Base-by-base conservation (phyloP, 1,140 invertebrate genomes). In the Cheumatopsyche charites region DNA sequence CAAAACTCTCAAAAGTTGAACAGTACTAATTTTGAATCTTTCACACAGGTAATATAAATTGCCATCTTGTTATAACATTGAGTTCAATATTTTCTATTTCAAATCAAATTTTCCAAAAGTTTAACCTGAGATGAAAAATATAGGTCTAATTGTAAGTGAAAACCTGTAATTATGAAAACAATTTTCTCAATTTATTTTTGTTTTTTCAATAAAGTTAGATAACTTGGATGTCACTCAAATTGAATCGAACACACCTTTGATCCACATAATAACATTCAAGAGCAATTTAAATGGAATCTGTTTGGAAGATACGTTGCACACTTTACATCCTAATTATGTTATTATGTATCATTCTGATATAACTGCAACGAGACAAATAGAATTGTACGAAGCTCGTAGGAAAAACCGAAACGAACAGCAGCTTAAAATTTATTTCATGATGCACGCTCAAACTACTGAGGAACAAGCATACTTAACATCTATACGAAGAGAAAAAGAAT, bases 401-500 rank as follows among this genome's bases (percentile, higher is more conserved):
- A 26, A 58, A 2, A 81, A 88, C 77, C 84, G 87, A 4, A 84
- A 86, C 0, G 82, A 81, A 61, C 79, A 85, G 4, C 80, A 83
- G 5, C 79, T 94, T 1, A 89, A 88, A 77, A 89, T 97, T n/a
- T 98, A 93, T 81, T 96, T 97, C 77, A 79, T 98, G 21, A 89
- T 97, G 58, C 95, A 97, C 79, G 89, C 90, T 11, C 91, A 91
- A 23, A 97, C 96, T 17, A 92, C 95, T 0, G 97, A 99, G 84
- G 97, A 98, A 82, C 97, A 98, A 86, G 89, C 92, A 1, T 98
- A 98, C 82, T 84, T 99, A 13, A 98, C 95, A 1, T 89, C 91
- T 4, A 84, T 99, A 52, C 86, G 94, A 70, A 87, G 91, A 73
- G 97, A 99, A 82, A 98, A 98, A 81, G 89, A 94, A 79, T 93